Percentiles rank a stretch among this genome's conserved stretches.
Evolutionary conservation across 2,797 vertebrate species (phyloP).

Genomic region (Tympanoctomys barrerae): DNA sequence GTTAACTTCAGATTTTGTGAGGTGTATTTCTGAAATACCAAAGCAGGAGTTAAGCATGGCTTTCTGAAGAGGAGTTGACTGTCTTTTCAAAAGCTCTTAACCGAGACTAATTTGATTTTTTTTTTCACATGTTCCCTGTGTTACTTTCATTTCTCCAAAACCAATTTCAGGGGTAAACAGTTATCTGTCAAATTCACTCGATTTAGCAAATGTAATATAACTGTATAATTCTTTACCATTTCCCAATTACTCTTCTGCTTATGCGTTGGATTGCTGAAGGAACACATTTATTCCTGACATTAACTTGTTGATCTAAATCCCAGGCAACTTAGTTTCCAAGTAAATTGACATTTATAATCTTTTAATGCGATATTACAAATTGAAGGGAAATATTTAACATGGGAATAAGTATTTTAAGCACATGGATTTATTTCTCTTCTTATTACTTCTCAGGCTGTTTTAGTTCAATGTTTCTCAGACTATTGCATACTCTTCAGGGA

Average conservation of each 20-base stretch:
- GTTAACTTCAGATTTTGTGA: neutral
- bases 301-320: constrained; percentile 71
- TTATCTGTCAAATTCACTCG: constrained; percentile 67
- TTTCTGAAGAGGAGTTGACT: constrained; percentile 48
- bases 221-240: constrained; percentile 81
- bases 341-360: constrained; percentile 68
- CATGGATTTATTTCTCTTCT: constrained; percentile 62
- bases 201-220: constrained; percentile 79
- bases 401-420: constrained; percentile 62
- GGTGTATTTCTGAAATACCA: constrained; percentile 1
- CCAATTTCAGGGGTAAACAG: constrained; percentile 70
- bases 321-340: constrained; percentile 64
- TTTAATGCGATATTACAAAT: constrained; percentile 65
- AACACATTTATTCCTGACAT: constrained; percentile 69
- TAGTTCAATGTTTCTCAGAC: neutral
- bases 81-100: constrained; percentile 70
- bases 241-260: constrained; percentile 62
- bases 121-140: constrained; percentile 68
- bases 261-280: constrained; percentile 52
- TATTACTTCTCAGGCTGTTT: constrained; percentile 46
- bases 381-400: constrained; percentile 66
- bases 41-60: neutral
- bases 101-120: constrained; percentile 64
- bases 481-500: neutral
- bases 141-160: constrained; percentile 83